A percentile compares a stretch with the other conserved stretches of the same genome.
phyloP scores from a whole-genome alignment of 2,888 invertebrate genomes.

The Cryptocephalus moraei region DNA sequence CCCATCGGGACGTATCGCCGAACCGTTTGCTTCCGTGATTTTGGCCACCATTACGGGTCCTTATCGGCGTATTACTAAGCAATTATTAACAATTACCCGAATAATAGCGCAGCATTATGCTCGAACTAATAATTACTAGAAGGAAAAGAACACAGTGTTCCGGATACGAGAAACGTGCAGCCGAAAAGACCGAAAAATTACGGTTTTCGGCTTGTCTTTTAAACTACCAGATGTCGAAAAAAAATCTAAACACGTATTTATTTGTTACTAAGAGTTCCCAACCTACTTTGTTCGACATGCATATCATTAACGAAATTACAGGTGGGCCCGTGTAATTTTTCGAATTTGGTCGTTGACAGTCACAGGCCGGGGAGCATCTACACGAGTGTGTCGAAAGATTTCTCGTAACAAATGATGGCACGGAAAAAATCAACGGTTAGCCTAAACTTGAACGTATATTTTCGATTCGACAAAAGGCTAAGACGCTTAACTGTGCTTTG shows the following conservation, averaged over 20 bases:
- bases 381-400: slow-evolving; percentile 8
- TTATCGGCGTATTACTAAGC: background rate
- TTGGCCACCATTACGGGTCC: background rate
- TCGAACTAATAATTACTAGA: slow-evolving; percentile 7
- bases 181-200: slow-evolving; percentile 20
- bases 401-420: no score
- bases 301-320: slow-evolving; percentile 30
- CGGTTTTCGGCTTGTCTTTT: slow-evolving; percentile 16
- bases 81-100: slow-evolving; percentile 2
- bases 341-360: slow-evolving; percentile 31
- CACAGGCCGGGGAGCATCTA: slow-evolving; percentile 24
- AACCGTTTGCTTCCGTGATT: background rate
- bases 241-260: slow-evolving; percentile 21
- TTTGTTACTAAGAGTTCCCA: slow-evolving; percentile 23
- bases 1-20: no score
- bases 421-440: no score
- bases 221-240: slow-evolving; percentile 21
- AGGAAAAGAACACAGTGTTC: slow-evolving; percentile 5
- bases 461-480: background rate
- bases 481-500: slow-evolving; percentile 4
- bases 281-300: slow-evolving; percentile 25
- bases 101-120: slow-evolving; percentile 6
- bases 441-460: no score
- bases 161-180: slow-evolving; percentile 13
- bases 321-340: slow-evolving; percentile 26